Conservation (phyloP, 2,888 invertebrate species). For the Limnephilus auricula region DNA sequence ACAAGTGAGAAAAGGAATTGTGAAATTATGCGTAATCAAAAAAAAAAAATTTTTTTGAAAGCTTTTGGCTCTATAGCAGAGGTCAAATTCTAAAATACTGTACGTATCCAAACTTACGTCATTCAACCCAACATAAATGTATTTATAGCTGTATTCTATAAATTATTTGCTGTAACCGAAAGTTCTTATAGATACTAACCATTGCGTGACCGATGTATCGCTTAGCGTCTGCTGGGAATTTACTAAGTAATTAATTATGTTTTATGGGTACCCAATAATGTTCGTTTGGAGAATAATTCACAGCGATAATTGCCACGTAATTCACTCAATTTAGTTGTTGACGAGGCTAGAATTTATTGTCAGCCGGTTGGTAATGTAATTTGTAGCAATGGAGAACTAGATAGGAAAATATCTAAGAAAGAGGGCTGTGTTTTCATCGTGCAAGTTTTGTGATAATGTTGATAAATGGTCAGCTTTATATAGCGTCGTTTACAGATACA, state of each 20-base stretch:
- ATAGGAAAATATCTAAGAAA: background rate
- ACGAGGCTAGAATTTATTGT: background rate
- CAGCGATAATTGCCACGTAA: background rate
- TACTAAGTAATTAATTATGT: background rate
- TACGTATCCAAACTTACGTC: background rate
- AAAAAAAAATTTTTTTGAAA: no score
- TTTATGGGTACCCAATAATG: background rate
- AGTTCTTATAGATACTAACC: background rate
- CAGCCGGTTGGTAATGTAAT: background rate
- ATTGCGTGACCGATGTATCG: background rate
- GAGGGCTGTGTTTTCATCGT: background rate
- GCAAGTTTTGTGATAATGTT: background rate
- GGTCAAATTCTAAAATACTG: no score
- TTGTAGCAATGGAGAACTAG: background rate
- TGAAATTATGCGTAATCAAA: no score
- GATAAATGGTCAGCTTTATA: no score
- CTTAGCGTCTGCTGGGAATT: background rate
- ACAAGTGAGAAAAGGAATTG: no score
- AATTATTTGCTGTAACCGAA: background rate
- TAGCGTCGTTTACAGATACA: no score
- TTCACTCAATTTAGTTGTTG: background rate
- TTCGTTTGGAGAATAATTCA: background rate
- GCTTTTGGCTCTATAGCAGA: no score
- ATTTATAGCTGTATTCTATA: no score
- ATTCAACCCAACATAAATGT: no score